A percentile compares a stretch with the other conserved stretches of the same genome.
phyloP scores from a whole-genome alignment of 2,888 invertebrate genomes.

The Euphydryas editha region DNA sequence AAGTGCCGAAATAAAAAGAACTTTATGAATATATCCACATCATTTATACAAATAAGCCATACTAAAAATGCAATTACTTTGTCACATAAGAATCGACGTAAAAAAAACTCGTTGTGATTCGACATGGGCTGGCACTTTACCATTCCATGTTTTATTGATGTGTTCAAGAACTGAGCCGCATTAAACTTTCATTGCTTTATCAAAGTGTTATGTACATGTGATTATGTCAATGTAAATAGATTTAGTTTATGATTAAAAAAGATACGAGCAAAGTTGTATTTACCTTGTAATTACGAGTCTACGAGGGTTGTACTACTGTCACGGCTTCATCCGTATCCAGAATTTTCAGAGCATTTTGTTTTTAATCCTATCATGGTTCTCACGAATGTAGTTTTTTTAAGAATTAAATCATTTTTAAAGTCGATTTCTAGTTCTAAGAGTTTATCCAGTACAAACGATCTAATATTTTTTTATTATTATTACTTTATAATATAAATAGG shows the following conservation, averaged over 20 bases:
- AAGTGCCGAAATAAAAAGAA: background rate
- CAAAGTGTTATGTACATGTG: constrained; percentile 23
- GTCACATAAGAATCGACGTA: constrained; percentile 45
- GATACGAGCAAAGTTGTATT: background rate
- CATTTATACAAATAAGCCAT: constrained; percentile 14
- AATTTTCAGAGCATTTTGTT: no score
- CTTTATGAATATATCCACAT: background rate
- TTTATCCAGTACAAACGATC: no score
- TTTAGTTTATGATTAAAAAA: background rate
- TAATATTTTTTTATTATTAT: no score
- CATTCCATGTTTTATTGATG: constrained; percentile 75
- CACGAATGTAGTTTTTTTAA: no score
- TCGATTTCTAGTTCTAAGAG: no score
- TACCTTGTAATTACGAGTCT: background rate
- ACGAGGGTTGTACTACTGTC: no score
- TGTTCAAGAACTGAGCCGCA: constrained; percentile 51
- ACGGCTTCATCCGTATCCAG: no score
- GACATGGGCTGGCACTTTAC: constrained; percentile 68
- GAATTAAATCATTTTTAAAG: no score
- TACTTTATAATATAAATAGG: no score
- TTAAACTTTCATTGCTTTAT: constrained; percentile 73
- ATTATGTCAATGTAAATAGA: background rate
- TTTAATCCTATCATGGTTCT: no score
- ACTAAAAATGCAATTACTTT: constrained; percentile 37
- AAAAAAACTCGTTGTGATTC: constrained; percentile 53